Base-by-base conservation (phyloP, 2,888 invertebrate species). In the Drosophila setosimentum region DNA sequence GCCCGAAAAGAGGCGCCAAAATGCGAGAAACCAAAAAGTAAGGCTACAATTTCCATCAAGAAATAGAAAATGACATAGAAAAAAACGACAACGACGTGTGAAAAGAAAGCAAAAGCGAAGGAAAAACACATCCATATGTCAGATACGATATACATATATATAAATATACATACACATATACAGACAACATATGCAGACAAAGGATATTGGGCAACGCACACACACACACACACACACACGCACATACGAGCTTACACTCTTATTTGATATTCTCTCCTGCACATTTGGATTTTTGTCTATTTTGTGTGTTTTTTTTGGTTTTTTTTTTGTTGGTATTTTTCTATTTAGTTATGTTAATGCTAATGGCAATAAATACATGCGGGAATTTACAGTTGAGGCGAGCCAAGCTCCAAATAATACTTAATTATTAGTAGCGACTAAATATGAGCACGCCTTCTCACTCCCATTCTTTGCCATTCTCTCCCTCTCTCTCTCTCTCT, bases 1-100 rank as follows among this genome's bases (percentile, higher is more conserved):
- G 13, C 50, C 51, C 48, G 45, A 55, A 55, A 58, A 54, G 65
- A 59, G 66, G 54, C 60, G 49, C 62, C 72, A 61, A 81, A 82
- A 72, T 73, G 73, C 59, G 77, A 73, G 73, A 71, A 79, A 70
- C 83, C 81, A 66, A 73, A 88, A 80, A 77, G 83, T 83, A 83
- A 86, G 76, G 76, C 77, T 24, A 16, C 24, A 45, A 24, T 45
- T 45, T 45, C 24, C 45, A 45, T 45, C 45, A 45, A 45, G 24
- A 45, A 45, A 45, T 45, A 24, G 45, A 45, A 45, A 45, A 45
- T 45, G 16, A 45, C 8, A 24, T 21, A 45, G 24, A 45, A 24
- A 45, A 21, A 21, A 45, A 45, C 75, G 76, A 69, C 71, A 71
- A 74, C 69, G 71, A 76, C 65, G 70, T 74, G 76, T 68, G 66